phyloP scores from a whole-genome alignment of 2,113 vertebrate species.

The Mesembrinibis cayennensis region DNA sequence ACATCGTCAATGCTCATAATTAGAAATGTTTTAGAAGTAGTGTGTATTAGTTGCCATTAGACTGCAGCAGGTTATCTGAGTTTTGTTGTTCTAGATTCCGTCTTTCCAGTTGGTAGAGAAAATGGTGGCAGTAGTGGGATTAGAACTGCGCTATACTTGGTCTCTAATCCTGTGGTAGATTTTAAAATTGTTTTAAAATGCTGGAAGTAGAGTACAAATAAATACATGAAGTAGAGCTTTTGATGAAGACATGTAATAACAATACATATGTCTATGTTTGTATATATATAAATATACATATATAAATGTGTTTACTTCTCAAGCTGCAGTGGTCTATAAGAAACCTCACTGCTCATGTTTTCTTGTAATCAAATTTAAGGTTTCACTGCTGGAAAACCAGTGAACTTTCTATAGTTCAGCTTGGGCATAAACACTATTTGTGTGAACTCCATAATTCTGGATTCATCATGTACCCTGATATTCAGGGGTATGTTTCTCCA shows the following conservation, averaged over 20 bases:
- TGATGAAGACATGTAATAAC: background rate
- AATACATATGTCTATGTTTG: background rate
- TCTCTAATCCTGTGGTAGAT: background rate
- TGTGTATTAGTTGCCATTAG: background rate
- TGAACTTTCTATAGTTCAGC: background rate
- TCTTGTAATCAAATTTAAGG: background rate
- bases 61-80: background rate
- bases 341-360: background rate
- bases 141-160: background rate
- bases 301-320: background rate
- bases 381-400: background rate
- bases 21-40: background rate
- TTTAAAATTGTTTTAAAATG: background rate
- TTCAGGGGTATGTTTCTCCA: background rate
- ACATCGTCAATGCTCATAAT: background rate
- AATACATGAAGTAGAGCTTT: background rate
- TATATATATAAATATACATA: background rate
- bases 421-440: background rate
- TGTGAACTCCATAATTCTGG: background rate
- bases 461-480: background rate
- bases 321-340: background rate
- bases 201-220: background rate
- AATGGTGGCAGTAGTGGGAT: background rate
- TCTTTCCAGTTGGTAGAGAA: background rate
- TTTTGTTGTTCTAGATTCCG: background rate